A percentile compares a stretch with the other conserved stretches of the same genome.
Evolutionary conservation across 2,113 vertebrate species (phyloP).

Genomic region (Megaceryle torquata): DNA sequence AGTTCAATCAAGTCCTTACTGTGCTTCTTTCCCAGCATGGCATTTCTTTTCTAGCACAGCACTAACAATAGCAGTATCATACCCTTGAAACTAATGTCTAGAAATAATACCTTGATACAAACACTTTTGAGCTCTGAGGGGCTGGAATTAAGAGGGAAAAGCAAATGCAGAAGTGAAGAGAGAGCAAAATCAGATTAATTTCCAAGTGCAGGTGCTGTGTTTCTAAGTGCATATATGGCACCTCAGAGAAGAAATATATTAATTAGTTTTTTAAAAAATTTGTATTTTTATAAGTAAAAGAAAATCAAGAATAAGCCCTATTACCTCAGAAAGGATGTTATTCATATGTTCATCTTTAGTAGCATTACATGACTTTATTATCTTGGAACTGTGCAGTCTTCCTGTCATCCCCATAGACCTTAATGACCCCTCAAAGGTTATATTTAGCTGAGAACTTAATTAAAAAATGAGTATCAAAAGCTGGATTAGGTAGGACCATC

Average conservation of each 20-base stretch:
- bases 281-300: neutral
- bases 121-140: neutral
- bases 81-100: neutral
- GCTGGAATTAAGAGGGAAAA: neutral
- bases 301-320: neutral
- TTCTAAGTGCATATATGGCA: neutral
- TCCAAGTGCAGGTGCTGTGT: neutral
- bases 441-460: neutral
- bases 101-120: slow-evolving; percentile 10
- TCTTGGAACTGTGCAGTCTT: neutral
- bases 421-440: neutral
- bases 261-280: neutral
- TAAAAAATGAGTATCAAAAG: neutral
- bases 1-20: slow-evolving; percentile 27
- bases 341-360: neutral
- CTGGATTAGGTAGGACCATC: neutral
- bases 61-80: slow-evolving; percentile 4
- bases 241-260: neutral
- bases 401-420: neutral
- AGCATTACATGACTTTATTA: neutral
- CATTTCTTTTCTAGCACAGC: neutral
- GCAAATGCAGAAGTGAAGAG: neutral
- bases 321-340: neutral
- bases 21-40: neutral
- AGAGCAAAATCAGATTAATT: neutral